Evolutionary conservation across 2,797 vertebrate genomes (phyloP), one percentile per base, ranked within the genome.

Genomic region (Aulostomus chinensis): DNA sequence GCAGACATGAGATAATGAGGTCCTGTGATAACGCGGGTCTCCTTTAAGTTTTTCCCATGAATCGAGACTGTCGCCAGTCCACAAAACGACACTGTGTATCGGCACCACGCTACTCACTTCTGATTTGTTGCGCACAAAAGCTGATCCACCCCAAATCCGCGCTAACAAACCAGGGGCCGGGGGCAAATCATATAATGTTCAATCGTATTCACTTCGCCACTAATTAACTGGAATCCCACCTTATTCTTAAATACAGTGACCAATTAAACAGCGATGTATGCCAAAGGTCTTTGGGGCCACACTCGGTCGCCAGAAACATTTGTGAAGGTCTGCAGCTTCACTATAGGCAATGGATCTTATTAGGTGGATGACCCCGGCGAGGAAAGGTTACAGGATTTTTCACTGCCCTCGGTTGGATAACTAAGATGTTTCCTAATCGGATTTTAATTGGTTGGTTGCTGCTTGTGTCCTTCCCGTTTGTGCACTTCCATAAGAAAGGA

Each of bases 171-270:
- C 64, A 50, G 84, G 63, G 86, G 84, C 84, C 85, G 86, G 68
- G 91, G 90, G 91, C 88, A 91, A 90, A 90, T 88, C 92, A 90
- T 92, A 91, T 93, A 93, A 93, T 90, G 90, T 93, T 92, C 88
- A 86, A 81, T 87, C 90, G 89, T 88, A 91, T 93, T 94, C 92
- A 90, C 91, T 94, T 93, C 88, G 76, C 85, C 81, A 92, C 94
- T 96, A 96, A 98, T 97, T 99, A 96, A 95, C 95, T 95, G 92
- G 91, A 94, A 95, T 94, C 91, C 91, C 88, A 89, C 89, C 87
- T 91, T 87, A 86, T 86, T 87, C 79, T 82, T 90, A 89, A 90
- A 91, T 92, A 91, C 90, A 93, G 92, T 90, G 87, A 91, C 88
- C 94, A 95, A 96, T 98, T 96, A 93, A 93, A 94, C 72, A 40